phyloP scores from a whole-genome alignment of 2,113 vertebrate species.

The Mesoclemmys tuberculata region DNA sequence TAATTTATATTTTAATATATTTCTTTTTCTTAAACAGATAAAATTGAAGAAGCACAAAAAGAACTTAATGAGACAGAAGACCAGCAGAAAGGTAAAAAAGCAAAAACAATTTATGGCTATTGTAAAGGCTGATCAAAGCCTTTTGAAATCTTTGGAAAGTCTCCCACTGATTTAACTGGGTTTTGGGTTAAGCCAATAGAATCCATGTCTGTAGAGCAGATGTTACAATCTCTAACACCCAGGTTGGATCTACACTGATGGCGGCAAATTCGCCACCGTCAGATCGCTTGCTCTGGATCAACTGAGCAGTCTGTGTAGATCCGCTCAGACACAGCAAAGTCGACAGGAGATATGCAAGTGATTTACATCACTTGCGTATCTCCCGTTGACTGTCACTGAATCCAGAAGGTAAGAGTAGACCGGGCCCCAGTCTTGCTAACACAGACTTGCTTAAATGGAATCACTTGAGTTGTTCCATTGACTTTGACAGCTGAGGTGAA shows the following conservation, averaged over 20 bases:
- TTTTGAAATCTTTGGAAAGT: background rate
- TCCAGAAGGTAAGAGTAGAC: too few species aligned
- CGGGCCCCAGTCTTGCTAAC: background rate
- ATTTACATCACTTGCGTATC: too few species aligned
- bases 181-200: background rate
- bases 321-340: too few species aligned
- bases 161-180: background rate
- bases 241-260: too few species aligned
- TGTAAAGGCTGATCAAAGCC: background rate
- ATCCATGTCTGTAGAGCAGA: background rate
- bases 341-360: too few species aligned
- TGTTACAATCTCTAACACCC: background rate
- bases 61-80: conserved; percentile 93
- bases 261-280: too few species aligned
- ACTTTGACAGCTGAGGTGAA: background rate
- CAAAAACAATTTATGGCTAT: fast-evolving
- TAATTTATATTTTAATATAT: background rate
- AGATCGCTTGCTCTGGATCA: too few species aligned
- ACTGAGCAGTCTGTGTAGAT: too few species aligned
- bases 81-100: conserved; percentile 89
- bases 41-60: conserved; percentile 99
- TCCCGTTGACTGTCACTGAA: too few species aligned
- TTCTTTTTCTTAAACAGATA: conserved; percentile 85
- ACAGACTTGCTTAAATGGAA: conserved; percentile 19
- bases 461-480: background rate